Evolutionary conservation across 2,888 invertebrate genomes (phyloP), one percentile per base, ranked within the genome.

Genomic region (Conistra vaccinii): DNA sequence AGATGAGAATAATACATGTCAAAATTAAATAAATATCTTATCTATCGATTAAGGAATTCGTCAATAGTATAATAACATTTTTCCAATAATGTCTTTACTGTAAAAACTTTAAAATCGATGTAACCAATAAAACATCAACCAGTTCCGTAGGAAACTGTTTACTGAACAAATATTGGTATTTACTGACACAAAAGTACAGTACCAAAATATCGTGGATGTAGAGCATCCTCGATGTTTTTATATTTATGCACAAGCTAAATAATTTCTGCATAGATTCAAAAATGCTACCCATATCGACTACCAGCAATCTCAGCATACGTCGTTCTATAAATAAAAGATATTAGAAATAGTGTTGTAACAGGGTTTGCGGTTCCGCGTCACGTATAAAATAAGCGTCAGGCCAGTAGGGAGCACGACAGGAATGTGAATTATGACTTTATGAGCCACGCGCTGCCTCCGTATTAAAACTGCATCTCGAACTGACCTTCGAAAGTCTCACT

Each of bases 331-430:
- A 92, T 90, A 90, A 90, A 92, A 92, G 86, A 90, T 89, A 92
- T 92, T 91, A 92, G 87, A 90, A 89, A 88, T 89, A 90, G 88
- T 92, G 90, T 91, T 89, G 88, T 88, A 88, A 85, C 88, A 84
- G 82, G 86, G 89, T 92, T 93, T 93, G 90, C 81, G 90, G 90
- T 92, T 91, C 89, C 90, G 85, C 81, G 92, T 95, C 95, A 95
- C 95, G 95, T 95, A 93, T 93, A 92, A 94, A 93, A 95, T 95
- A 94, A 94, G 92, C 92, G 93, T 91, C 90, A 92, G 91, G 85
- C 92, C 93, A 92, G 91, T 91, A 89, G 92, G 91, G 91, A 91
- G 88, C 92, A 91, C 91, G 93, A 93, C 94, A 91, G 89, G 92
- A 91, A 92, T 93, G 90, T 93, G 93, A 95, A 93, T 92, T 94